These are phyloP conservation scores for Cassiopea xamachana DNA, from an alignment of 30 jellyfish, hydroid and myxozoan species.

Conservation along the genomic window DNA sequence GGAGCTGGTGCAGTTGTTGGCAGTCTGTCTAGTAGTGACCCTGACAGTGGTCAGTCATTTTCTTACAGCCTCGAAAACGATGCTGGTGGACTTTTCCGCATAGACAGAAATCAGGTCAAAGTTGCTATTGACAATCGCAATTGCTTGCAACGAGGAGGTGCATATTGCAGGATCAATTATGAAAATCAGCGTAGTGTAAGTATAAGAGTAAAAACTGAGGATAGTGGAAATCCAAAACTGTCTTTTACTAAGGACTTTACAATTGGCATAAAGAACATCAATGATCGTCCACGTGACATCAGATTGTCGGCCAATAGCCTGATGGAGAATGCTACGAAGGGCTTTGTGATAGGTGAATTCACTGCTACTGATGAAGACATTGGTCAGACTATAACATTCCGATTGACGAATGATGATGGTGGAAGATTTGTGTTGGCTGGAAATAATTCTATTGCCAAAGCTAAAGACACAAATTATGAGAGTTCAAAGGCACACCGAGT, in stretches of 20 bases:
- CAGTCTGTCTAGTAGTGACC: conserved; percentile 51
- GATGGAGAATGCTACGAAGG: conserved; percentile 76
- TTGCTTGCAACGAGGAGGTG: conserved; percentile 78
- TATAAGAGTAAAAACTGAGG: conserved; percentile 66
- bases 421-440: conserved; percentile 63
- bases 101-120: conserved; percentile 51
- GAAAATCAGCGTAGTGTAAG: conserved; percentile 47
- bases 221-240: conserved; percentile 73
- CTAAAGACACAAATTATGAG: conserved; percentile 78
- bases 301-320: conserved; percentile 66
- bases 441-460: conserved; percentile 49
- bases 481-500: conserved; percentile 57
- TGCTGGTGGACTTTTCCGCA: conserved; percentile 73
- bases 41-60: conserved; percentile 76
- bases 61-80: conserved; percentile 64
- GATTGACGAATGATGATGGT: conserved; percentile 60
- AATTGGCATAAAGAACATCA: conserved; percentile 54
- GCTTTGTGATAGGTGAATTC: conserved; percentile 73
- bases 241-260: conserved; percentile 38
- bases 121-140: conserved; percentile 68
- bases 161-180: conserved; percentile 68
- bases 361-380: conserved; percentile 83
- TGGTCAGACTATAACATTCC: conserved; percentile 64
- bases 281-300: conserved; percentile 84
- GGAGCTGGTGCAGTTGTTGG: conserved; percentile 78